Base-by-base conservation (phyloP, 1,140 invertebrate genomes). In the Drosophila tristis region DNA sequence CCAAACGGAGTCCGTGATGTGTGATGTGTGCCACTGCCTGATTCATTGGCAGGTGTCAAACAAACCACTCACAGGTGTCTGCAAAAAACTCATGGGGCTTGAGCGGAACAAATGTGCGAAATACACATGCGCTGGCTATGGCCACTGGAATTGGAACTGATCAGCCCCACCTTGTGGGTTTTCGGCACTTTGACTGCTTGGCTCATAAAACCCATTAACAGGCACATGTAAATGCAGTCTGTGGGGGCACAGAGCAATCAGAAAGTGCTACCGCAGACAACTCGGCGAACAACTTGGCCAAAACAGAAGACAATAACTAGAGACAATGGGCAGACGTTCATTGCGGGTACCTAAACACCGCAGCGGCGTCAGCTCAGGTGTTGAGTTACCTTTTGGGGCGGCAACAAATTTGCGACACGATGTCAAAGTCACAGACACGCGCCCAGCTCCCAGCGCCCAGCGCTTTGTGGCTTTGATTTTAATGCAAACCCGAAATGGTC, bases 161-260 rank as follows among this genome's bases (percentile, higher is more conserved):
- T 39, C 42, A 58, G 31, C 56, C 39, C 43, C 44, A 20, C 15
- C 45, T 16, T 31, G 42, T 31, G 39, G 48, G 49, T 25, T 25
- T 54, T 47, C 51, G 60, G 61, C 56, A 45, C 55, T 62, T 61
- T 55, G 35, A 39, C 35, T 39, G 8, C 35, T 39, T 57, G 50
- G 45, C 48, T 59, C 84, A 87, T 86, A 86, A 86, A 89, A 51
- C 60, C 59, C 71, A 82, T 86, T 86, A 86, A 78, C 82, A 78
- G 65, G 29, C 78, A 72, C 23, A 74, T 82, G 81, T 78, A 89
- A 86, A 89, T 86, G 84, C 79, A 78, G 57, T 64, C 53, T 11
- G n/a, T 16, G 57, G 39, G 6, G 20, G 23, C 49, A 45, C 25
- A 49, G 13, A 16, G 15, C 53, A 47, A 49, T n/a, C 54, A 62